A percentile compares a stretch with the other conserved stretches of the same genome.
phyloP scores from a whole-genome alignment of 2,888 invertebrate genomes.

The Lamellibrachia satsuma region DNA sequence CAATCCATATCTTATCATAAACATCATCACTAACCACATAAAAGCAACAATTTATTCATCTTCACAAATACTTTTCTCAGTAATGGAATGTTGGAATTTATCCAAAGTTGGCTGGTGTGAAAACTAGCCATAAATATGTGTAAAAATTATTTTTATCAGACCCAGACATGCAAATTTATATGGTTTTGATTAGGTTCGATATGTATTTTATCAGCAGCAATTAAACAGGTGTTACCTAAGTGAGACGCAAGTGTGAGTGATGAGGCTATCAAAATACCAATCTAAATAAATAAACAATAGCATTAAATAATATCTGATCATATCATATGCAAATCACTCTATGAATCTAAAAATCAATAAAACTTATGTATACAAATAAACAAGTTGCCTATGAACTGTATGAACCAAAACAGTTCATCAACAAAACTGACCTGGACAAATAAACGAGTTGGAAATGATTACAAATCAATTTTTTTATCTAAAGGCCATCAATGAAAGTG shows the following conservation, averaged over 20 bases:
- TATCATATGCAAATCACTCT: neutral
- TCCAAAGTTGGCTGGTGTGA: neutral
- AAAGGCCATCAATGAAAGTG: neutral
- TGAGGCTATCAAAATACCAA: neutral
- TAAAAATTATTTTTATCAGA: neutral
- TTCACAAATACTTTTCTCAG: neutral
- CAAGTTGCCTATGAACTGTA: neutral
- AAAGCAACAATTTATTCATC: neutral
- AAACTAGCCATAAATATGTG: neutral
- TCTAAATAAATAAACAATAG: neutral
- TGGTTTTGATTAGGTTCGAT: neutral
- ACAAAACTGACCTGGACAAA: neutral
- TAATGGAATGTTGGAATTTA: neutral
- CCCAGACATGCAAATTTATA: neutral
- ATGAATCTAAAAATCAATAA: neutral
- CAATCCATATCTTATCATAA: constrained; percentile 10
- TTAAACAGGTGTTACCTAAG: neutral
- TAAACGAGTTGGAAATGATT: neutral
- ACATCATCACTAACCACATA: neutral
- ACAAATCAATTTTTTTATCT: neutral
- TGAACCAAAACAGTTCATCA: neutral
- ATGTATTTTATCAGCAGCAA: neutral
- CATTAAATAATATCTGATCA: neutral
- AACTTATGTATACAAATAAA: neutral
- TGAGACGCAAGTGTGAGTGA: neutral